These are phyloP conservation scores for Dicrostonyx torquatus DNA, from an alignment of 2,797 vertebrate genomes.

Conservation along the genomic window DNA sequence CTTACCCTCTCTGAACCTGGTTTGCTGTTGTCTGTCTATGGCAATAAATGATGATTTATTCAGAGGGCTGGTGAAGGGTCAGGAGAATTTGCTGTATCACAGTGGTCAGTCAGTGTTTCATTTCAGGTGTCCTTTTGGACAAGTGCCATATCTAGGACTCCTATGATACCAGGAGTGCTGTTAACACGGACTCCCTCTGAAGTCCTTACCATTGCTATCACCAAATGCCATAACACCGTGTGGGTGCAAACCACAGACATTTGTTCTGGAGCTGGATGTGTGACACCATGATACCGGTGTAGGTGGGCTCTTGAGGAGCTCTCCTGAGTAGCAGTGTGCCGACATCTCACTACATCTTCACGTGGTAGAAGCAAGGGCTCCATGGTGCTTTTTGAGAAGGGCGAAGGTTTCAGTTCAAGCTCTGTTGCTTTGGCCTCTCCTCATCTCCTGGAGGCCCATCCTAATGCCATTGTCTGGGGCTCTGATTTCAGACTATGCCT, in stretches of 20 bases:
- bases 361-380: neutral
- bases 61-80: neutral
- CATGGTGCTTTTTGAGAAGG: neutral
- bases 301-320: neutral
- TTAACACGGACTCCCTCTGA: neutral
- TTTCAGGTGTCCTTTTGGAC: neutral
- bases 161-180: neutral
- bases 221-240: neutral
- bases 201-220: neutral
- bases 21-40: neutral
- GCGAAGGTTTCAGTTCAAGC: neutral
- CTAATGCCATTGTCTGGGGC: neutral
- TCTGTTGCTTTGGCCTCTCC: neutral
- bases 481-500: neutral
- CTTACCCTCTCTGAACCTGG: neutral
- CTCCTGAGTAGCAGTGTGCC: neutral
- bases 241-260: neutral
- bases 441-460: neutral
- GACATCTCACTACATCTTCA: neutral
- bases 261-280: neutral
- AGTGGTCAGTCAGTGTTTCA: neutral
- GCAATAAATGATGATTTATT: slow-evolving; percentile 16
- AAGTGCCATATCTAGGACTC: neutral
- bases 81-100: neutral
- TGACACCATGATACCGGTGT: neutral